Base-by-base conservation (phyloP, 2,797 vertebrate genomes). In the Poecile montanus region DNA sequence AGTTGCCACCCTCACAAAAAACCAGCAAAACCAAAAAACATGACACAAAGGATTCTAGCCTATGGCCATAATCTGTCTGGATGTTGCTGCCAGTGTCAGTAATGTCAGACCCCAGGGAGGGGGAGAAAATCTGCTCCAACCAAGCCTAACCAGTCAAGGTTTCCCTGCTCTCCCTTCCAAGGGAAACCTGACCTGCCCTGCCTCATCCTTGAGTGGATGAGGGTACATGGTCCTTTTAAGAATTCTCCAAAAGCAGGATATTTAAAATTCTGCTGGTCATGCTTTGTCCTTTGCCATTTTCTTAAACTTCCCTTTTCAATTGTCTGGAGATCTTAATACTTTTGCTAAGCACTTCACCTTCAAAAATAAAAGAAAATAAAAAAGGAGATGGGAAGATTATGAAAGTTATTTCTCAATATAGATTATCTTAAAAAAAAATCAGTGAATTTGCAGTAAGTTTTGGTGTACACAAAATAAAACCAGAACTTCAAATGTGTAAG, bases 1-100 rank as follows among this genome's bases (percentile, higher is more conserved):
- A 53, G 10, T 2, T 65, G 2, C 1, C 6, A 7, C 1, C 9
- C 1, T 1, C 10, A 32, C 77, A 8, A 34, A 47, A 47, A 65
- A 11, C 7, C 3, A 40, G 13, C 2, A 47, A 12, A 67, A 42
- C 4, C 2, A 18, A 23, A 6, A 1, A 3, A 4, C 6, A 8
- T 27, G 27, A 25, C 7, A 66, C 12, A 50, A 60, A 19, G 2
- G 15, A 4, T 5, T 80, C 40, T 22, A 50, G 4, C 6, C 2
- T 50, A 38, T 40, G 25, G 5, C 13, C 27, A 36, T 0, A 1
- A 10, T 42, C 42, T 32, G 2, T 16, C 12, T 57, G 13, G 9
- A 7, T 3, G 0, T 38, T 53, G 23, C 6, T 34, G 36, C 4
- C 18, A 29, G 10, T 4, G 0, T 63, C 36, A 67, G 7, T 27